Percentiles rank a stretch among this genome's conserved stretches.
These are phyloP conservation scores for Halictus ligatus DNA, from an alignment of 2,888 invertebrate genomes.

Conservation along the genomic window DNA sequence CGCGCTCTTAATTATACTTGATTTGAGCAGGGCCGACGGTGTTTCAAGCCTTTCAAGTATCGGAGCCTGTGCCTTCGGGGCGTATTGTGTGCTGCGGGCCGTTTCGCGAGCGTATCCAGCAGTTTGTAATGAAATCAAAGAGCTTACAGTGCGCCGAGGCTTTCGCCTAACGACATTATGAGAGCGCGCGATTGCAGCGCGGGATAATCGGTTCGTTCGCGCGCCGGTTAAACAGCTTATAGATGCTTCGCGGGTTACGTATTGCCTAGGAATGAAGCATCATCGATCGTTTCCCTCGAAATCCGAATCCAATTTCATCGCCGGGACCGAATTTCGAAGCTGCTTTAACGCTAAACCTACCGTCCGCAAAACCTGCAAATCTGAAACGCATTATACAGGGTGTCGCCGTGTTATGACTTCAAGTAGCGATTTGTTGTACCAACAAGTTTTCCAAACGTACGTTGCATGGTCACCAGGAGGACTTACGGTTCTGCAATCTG, in stretches of 20 bases:
- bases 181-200: constrained; percentile 27
- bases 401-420: no score
- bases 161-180: constrained; percentile 44
- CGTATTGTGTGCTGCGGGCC: background rate
- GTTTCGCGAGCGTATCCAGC: constrained; percentile 32
- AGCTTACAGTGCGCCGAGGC: constrained; percentile 25
- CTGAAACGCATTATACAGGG: no score
- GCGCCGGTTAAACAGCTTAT: background rate
- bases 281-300: background rate
- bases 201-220: constrained; percentile 33
- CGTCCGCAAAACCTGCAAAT: background rate
- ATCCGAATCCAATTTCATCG: background rate
- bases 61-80: background rate
- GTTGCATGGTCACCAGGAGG: no score
- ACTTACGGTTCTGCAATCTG: no score
- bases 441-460: no score
- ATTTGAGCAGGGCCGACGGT: background rate
- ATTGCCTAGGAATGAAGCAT: background rate
- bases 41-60: constrained; percentile 12
- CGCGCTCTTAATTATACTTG: constrained; percentile 1
- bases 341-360: background rate
- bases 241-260: constrained; percentile 6
- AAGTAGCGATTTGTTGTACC: no score
- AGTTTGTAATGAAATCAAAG: constrained; percentile 54
- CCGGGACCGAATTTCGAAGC: background rate